These are phyloP conservation scores for Aplidium turbinatum DNA, from an alignment of 23 tunicate genomes.

Conservation along the genomic window DNA sequence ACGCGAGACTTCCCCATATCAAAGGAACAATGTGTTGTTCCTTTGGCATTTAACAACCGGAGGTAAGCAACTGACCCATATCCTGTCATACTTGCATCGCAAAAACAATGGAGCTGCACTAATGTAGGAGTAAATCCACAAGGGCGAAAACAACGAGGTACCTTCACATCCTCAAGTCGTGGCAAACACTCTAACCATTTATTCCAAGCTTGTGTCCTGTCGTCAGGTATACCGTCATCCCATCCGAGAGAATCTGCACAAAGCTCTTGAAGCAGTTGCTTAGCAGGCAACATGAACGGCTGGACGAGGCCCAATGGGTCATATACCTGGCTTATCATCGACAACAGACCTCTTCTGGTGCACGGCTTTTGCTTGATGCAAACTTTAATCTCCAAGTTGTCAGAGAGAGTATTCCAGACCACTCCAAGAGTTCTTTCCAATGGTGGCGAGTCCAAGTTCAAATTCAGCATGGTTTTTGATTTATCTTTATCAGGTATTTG, in stretches of 20 bases:
- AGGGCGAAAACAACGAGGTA: slow-evolving; percentile 20
- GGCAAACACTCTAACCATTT: slow-evolving; percentile 26
- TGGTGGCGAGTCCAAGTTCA: background rate
- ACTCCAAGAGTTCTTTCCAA: slow-evolving; percentile 14
- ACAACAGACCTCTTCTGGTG: slow-evolving; percentile 29
- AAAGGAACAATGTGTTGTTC: slow-evolving; percentile 17
- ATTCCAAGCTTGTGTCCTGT: background rate
- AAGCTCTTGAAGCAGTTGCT: slow-evolving; percentile 15
- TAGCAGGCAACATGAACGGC: slow-evolving; percentile 16
- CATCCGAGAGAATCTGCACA: background rate
- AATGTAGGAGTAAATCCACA: background rate
- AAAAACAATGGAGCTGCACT: slow-evolving; percentile 26
- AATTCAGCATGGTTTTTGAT: background rate
- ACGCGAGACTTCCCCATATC: slow-evolving; percentile 24
- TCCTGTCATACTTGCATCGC: slow-evolving; percentile 23
- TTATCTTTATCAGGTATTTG: background rate
- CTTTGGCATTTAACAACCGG: background rate
- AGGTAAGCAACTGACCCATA: slow-evolving; percentile 35
- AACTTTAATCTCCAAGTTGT: slow-evolving; percentile 15
- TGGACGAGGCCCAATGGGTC: slow-evolving; percentile 29
- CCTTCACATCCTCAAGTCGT: background rate
- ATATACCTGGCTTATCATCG: slow-evolving; percentile 4
- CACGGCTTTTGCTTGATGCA: background rate
- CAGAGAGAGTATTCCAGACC: slow-evolving; percentile 2
- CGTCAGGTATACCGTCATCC: slow-evolving; percentile 21